Evolutionary conservation across 2,113 vertebrate species (phyloP), one percentile per base, ranked within the genome.

Genomic region (Larimichthys crocea): DNA sequence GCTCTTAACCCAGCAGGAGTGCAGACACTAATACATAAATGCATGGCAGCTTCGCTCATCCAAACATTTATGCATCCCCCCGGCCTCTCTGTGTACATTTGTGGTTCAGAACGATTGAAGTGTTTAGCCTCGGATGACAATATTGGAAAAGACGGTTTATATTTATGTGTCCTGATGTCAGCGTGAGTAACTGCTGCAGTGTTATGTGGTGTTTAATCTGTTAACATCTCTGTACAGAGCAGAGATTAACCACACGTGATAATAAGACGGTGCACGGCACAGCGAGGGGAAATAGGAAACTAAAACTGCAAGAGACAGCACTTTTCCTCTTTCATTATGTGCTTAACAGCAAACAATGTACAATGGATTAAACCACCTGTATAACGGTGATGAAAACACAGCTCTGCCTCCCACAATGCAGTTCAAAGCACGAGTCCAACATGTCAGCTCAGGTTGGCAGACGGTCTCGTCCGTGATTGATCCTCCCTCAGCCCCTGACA

Each of bases 21-120:
- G 80, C 86, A 81, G 85, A 86, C 76, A 5, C 84, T 91, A 86
- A 91, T 85, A 48, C 89, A 91, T 90, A 90, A 91, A 93, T 91
- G 92, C 88, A 91, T 80, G 86, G 66, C 64, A 40, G 83, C 84
- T 29, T 72, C 52, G 52, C 79, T 80, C 85, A 66, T 88, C 62
- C 75, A 85, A 89, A 90, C 82, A 86, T 91, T 89, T 76, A 59
- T 79, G 85, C 83, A 55, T 83, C 81, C 76, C 70, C 53, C 40
- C 26, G 46, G 80, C 76, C 72, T 20, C 74, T 83, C 70, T 79
- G 84, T 86, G 75, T 77, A 87, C 64, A 57, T 53, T 63, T 74
- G 60, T 29, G 57, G 80, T 59, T 82, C 20, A 24, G 42, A 60
- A 26, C 40, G 63, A 77, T 68, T 60, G 87, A 67, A 63, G 79